Percentiles rank a stretch among this genome's conserved stretches.
These are phyloP conservation scores for Diachasma alloeum DNA, from an alignment of 1,140 invertebrate species.

Conservation along the genomic window DNA sequence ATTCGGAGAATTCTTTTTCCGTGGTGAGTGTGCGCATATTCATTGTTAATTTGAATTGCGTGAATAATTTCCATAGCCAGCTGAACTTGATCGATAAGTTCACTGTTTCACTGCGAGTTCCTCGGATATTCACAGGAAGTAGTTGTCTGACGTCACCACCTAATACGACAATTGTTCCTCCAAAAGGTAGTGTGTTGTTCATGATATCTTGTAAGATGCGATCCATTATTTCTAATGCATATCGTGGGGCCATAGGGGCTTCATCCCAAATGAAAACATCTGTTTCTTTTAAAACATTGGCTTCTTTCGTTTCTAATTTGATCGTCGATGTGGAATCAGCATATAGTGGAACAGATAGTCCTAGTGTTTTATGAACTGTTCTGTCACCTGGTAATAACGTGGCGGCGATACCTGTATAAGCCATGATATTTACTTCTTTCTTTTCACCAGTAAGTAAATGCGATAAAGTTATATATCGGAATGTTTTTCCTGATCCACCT, in stretches of 20 bases:
- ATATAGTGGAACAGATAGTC: constrained; percentile 30
- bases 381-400: constrained; percentile 34
- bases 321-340: constrained; percentile 31
- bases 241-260: constrained; percentile 39
- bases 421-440: constrained; percentile 31
- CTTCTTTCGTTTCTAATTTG: constrained; percentile 43
- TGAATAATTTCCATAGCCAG: constrained; percentile 27
- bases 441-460: constrained; percentile 19
- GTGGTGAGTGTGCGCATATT: constrained; percentile 26
- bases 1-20: constrained; percentile 27
- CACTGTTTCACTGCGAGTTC: too few relatives aligned
- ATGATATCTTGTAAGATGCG: constrained; percentile 31
- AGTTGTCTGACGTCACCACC: constrained; percentile 42
- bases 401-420: constrained; percentile 39
- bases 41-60: constrained; percentile 26
- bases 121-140: constrained; percentile 34
- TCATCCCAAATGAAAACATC: too few relatives aligned
- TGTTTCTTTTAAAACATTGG: too few relatives aligned
- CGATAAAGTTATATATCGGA: constrained; percentile 23
- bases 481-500: constrained; percentile 36
- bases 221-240: constrained; percentile 36
- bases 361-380: constrained; percentile 36
- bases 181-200: constrained; percentile 32
- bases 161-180: constrained; percentile 39
- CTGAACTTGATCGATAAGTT: constrained; percentile 30